Conservation (phyloP, 23 tunicate species). For the Ciona savignyi region DNA sequence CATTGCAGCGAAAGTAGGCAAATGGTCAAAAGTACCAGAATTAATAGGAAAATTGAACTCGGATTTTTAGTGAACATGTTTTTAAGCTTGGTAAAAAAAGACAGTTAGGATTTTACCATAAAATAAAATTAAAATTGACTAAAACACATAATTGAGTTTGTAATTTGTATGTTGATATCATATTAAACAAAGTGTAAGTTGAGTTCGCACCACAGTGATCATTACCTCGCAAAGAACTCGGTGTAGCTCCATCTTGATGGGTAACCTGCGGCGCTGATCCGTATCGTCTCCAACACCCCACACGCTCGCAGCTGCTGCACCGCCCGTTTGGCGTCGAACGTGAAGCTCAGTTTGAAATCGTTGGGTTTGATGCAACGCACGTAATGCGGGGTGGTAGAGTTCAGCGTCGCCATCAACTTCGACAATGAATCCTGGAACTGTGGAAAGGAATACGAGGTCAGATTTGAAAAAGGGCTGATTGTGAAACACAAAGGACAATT, state of each 20-base stretch:
- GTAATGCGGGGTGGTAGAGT: conserved; percentile 98
- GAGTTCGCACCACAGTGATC: not conserved
- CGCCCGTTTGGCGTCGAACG: conserved; percentile 90
- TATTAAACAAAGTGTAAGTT: not conserved
- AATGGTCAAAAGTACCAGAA: conserved; percentile 69
- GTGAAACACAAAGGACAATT: too few relatives aligned
- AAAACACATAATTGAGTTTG: not conserved
- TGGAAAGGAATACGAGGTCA: too few relatives aligned
- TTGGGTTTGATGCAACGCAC: conserved; percentile 99
- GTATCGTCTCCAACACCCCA: conserved; percentile 97
- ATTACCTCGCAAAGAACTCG: conserved; percentile 78
- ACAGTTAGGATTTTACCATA: too few relatives aligned
- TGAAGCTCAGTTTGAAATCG: conserved; percentile 85
- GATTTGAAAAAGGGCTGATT: not conserved
- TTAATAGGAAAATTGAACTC: conserved; percentile 48
- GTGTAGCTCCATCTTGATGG: conserved; percentile 93
- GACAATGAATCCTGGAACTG: conserved; percentile 83
- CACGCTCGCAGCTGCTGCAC: conserved; percentile 96
- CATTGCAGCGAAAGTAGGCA: conserved; percentile 64
- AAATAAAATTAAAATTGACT: too few relatives aligned
- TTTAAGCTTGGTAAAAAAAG: conserved; percentile 58
- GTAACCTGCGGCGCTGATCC: conserved; percentile 98
- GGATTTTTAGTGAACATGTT: conserved; percentile 29
- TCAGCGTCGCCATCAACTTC: conserved; percentile 77
- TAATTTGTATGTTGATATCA: not conserved